phyloP scores from a whole-genome alignment of 2,113 vertebrate genomes.

The Hucho hucho region DNA sequence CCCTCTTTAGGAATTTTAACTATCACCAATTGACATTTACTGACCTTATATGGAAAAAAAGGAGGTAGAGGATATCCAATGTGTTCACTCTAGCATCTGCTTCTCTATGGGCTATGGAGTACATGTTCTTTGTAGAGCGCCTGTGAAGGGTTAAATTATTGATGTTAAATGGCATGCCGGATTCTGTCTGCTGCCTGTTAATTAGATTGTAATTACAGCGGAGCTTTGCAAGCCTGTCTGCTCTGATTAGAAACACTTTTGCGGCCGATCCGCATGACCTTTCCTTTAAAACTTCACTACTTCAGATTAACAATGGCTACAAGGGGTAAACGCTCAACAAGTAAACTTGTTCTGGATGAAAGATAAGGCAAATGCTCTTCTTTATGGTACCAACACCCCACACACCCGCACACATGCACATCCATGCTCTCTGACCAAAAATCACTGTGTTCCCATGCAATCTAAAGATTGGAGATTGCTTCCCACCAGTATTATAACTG shows the following conservation, averaged over 20 bases:
- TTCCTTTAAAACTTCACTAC: slow-evolving; percentile 68
- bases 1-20: slow-evolving; percentile 48
- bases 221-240: slow-evolving; percentile 68
- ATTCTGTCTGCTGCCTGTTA: slow-evolving; percentile 71
- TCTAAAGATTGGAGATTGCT: no score
- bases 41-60: slow-evolving; percentile 53
- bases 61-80: slow-evolving; percentile 20
- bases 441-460: no score
- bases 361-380: slow-evolving; percentile 46
- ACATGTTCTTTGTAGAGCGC: slow-evolving; percentile 33
- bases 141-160: slow-evolving; percentile 73
- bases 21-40: slow-evolving; percentile 53
- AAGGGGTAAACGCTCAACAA: slow-evolving; percentile 54
- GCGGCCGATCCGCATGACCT: slow-evolving; percentile 63
- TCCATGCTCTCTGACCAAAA: neutral
- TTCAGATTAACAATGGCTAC: slow-evolving; percentile 62
- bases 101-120: slow-evolving; percentile 41
- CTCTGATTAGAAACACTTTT: slow-evolving; percentile 74
- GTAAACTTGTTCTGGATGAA: slow-evolving; percentile 49
- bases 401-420: neutral
- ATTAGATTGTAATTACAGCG: slow-evolving; percentile 76
- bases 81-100: slow-evolving; percentile 16
- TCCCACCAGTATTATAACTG: no score
- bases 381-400: slow-evolving; percentile 21
- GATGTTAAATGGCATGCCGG: slow-evolving; percentile 68